These are phyloP conservation scores for Coenonympha arcania DNA, from an alignment of 2,888 invertebrate species.

Conservation along the genomic window DNA sequence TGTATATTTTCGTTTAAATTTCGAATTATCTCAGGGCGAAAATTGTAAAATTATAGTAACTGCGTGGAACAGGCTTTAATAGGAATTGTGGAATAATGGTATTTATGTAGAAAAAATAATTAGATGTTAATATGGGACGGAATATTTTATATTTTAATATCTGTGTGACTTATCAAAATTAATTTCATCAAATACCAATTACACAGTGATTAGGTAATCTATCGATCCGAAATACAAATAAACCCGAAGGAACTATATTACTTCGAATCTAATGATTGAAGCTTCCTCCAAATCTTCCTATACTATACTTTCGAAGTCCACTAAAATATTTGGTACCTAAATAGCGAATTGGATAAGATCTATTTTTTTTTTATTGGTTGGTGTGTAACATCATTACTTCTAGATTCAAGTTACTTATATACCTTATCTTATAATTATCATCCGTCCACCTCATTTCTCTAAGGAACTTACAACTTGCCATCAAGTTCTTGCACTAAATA, in stretches of 20 bases:
- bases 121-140: conserved; percentile 23
- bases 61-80: conserved; percentile 66
- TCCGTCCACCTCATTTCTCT: neutral
- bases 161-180: neutral
- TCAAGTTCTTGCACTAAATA: neutral
- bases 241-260: no score
- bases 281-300: no score
- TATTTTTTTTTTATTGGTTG: no score
- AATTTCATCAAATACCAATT: neutral
- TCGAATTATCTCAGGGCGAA: conserved; percentile 32
- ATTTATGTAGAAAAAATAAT: conserved; percentile 32
- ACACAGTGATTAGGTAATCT: no score
- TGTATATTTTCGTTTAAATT: no score
- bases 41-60: conserved; percentile 31
- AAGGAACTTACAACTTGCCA: conserved; percentile 12
- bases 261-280: no score
- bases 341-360: no score
- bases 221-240: no score
- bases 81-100: conserved; percentile 37
- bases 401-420: neutral
- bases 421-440: neutral
- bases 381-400: no score
- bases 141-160: conserved; percentile 42
- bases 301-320: no score
- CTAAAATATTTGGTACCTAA: no score